A percentile compares a stretch with the other conserved stretches of the same genome.
Evolutionary conservation across 2,113 vertebrate species (phyloP).

Genomic region (Peromyscus leucopus): DNA sequence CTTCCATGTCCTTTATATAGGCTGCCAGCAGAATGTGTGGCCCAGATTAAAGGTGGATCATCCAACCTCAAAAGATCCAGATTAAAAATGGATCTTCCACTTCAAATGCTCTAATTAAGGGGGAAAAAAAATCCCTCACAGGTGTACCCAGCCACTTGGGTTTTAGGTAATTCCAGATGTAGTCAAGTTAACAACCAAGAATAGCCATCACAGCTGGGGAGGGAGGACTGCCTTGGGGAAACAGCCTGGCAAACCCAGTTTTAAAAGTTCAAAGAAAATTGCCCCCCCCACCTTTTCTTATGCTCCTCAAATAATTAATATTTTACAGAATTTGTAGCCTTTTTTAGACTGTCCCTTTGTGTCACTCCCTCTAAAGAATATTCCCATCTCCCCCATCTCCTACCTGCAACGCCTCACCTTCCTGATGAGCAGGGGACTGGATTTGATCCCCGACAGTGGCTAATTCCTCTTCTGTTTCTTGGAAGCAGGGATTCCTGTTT

Average conservation of each 20-base stretch:
- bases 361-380: background rate
- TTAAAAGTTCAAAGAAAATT: background rate
- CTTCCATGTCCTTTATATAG: too few relatives aligned
- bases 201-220: background rate
- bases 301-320: background rate
- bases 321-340: background rate
- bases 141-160: background rate
- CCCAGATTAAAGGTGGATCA: too few relatives aligned
- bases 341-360: background rate
- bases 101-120: background rate
- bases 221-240: background rate
- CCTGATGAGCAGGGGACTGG: background rate
- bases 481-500: slow-evolving; percentile 70
- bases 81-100: background rate
- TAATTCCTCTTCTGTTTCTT: slow-evolving; percentile 62
- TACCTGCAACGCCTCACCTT: background rate
- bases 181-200: background rate
- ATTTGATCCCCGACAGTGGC: background rate
- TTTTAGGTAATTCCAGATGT: background rate
- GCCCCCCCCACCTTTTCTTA: background rate
- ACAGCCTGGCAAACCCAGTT: background rate
- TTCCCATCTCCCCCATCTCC: background rate
- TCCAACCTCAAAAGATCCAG: too few relatives aligned
- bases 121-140: background rate
- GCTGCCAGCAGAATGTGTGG: too few relatives aligned